Evolutionary conservation across 1,140 invertebrate species (phyloP).

Genomic region (Cyrtorhinus lividipennis): DNA sequence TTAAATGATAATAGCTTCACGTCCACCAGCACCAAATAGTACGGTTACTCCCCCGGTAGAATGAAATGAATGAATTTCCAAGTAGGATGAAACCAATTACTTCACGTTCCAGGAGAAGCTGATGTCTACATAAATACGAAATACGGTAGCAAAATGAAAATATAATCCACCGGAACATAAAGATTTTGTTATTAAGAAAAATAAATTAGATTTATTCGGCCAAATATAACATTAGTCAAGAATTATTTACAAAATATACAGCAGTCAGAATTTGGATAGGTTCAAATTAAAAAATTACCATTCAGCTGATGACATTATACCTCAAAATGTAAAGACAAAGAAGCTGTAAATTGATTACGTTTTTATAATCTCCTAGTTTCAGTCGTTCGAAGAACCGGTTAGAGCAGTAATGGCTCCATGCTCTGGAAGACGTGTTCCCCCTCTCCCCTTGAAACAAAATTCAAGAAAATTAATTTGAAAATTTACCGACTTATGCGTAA

Average conservation of each 20-base stretch:
- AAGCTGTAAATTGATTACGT: background rate
- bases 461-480: background rate
- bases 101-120: too few relatives aligned
- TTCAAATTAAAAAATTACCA: background rate
- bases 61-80: too few relatives aligned
- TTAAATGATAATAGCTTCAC: too few relatives aligned
- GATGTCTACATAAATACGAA: too few relatives aligned
- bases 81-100: too few relatives aligned
- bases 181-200: too few relatives aligned
- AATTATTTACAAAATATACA: conserved; percentile 10
- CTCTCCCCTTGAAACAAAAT: background rate
- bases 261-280: background rate
- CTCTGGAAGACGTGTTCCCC: background rate
- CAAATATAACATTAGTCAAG: background rate
- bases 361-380: background rate
- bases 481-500: background rate
- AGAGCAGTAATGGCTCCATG: background rate
- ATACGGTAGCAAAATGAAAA: too few relatives aligned
- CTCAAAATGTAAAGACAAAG: background rate
- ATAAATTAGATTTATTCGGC: background rate
- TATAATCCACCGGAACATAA: too few relatives aligned
- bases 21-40: too few relatives aligned
- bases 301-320: background rate
- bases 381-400: background rate
- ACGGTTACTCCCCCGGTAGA: too few relatives aligned